Evolutionary conservation across 2,797 vertebrate species (phyloP).

Genomic region (Gymnothorax reevesii): DNA sequence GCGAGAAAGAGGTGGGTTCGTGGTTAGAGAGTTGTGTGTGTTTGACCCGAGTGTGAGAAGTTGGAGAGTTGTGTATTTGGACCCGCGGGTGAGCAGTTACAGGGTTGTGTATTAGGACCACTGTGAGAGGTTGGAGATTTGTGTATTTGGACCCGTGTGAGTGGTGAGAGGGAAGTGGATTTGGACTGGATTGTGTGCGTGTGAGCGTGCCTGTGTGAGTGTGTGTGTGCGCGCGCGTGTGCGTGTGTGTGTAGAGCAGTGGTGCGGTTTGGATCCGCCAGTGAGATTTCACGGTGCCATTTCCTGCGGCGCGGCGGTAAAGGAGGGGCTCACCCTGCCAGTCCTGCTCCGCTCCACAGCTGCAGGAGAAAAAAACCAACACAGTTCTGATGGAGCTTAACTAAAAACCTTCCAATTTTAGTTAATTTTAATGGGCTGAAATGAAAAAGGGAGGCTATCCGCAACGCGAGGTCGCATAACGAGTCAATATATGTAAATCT

Average conservation of each 20-base stretch:
- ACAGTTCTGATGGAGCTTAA: conserved; percentile 94
- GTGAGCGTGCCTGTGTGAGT: neutral
- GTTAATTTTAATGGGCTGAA: conserved; percentile 94
- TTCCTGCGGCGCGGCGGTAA: conserved; percentile 29
- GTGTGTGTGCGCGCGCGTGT: neutral
- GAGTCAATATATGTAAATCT: conserved; percentile 99
- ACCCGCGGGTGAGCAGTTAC: neutral
- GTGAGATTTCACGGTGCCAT: neutral
- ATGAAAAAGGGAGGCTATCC: conserved; percentile 95
- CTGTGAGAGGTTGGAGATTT: neutral
- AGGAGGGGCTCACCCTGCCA: conserved; percentile 45
- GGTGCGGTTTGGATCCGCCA: neutral
- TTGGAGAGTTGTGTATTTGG: neutral
- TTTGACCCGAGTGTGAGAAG: neutral
- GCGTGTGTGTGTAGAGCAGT: neutral
- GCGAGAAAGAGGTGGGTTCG: neutral
- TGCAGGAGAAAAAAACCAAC: conserved; percentile 84
- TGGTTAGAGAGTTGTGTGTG: neutral
- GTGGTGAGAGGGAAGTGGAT: neutral
- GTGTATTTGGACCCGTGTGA: neutral
- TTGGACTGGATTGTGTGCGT: neutral
- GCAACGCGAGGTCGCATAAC: conserved; percentile 99
- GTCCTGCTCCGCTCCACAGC: conserved; percentile 81
- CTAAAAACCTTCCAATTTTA: conserved; percentile 92
- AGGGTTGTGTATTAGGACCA: neutral